phyloP scores from a whole-genome alignment of 2,797 vertebrate genomes.

The Xenops minutus region DNA sequence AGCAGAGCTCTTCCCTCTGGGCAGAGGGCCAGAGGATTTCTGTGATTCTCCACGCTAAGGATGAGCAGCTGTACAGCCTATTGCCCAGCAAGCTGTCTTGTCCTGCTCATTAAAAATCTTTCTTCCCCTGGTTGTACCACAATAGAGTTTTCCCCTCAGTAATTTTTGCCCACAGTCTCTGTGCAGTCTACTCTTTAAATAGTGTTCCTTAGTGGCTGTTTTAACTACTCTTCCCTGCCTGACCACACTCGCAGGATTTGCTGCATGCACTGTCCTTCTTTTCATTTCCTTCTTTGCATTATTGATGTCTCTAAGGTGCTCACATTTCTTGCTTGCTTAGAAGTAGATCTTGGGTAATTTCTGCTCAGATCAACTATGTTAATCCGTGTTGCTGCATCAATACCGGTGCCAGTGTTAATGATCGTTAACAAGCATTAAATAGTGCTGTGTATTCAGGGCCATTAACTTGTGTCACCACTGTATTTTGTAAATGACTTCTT shows the following conservation, averaged over 20 bases:
- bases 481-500: not conserved
- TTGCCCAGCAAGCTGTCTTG: not conserved
- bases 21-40: not conserved
- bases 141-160: not conserved
- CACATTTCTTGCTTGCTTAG: not conserved
- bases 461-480: conserved; percentile 30
- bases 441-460: not conserved
- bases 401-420: conserved; percentile 38
- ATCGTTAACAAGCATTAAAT: not conserved
- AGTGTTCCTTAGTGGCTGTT: not conserved
- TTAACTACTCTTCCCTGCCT: not conserved
- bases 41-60: not conserved
- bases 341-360: not conserved
- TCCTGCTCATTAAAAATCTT: not conserved
- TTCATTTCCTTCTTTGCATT: too few species aligned
- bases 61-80: not conserved
- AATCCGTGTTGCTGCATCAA: not conserved
- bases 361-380: not conserved
- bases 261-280: not conserved
- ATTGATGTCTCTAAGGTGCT: not conserved
- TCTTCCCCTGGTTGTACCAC: fast-evolving
- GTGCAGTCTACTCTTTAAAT: not conserved
- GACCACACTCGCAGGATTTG: fast-evolving
- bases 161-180: not conserved
- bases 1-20: not conserved